Evolutionary conservation across 1,140 invertebrate genomes (phyloP), one percentile per base, ranked within the genome.

Genomic region (Drosophila baimaii): DNA sequence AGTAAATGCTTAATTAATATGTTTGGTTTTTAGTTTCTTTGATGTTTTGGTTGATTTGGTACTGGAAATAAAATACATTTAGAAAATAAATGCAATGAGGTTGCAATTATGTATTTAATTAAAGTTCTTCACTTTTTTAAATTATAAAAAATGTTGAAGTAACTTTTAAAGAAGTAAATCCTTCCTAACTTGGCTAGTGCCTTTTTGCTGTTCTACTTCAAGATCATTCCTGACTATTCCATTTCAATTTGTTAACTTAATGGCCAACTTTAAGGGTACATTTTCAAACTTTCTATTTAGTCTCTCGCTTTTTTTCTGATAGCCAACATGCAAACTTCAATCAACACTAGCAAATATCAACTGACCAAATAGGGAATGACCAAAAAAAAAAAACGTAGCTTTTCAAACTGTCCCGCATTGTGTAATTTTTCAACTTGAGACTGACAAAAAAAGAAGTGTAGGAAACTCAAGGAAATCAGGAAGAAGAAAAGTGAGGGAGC

Each of bases 381-480:
- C 64, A 70, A 65, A 62, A 88, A 88, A 83, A 70, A 65, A 62
- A 88, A 88, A 83, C 66, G 68, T 56, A 61, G 66, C 80, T 76
- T 77, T 73, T 61, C 84, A 81, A 68, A 89, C 84, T 84, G 69
- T 84, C 80, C 84, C 77, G 84, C 84, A 89, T 89, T 89, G 84
- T 90, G 84, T 84, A 84, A 89, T 89, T 89, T 89, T 84, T 89
- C 84, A 84, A 84, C 62, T 84, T 58, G 85, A 69, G 69, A 72
- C 64, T 63, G 64, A 75, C 61, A 69, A 68, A 56, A 56, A 63
- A 55, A 73, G 49, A 65, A 75, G 61, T 52, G 12, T 21, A 37
- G 35, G 10, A 56, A 61, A 49, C 21, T 44, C 25, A 62, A 51
- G 52, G 17, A 66, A 66, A 74, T 57, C 58, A 27, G 64, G n/a